Evolutionary conservation across 1,140 invertebrate genomes (phyloP).

Genomic region (Drosophila baimaii): DNA sequence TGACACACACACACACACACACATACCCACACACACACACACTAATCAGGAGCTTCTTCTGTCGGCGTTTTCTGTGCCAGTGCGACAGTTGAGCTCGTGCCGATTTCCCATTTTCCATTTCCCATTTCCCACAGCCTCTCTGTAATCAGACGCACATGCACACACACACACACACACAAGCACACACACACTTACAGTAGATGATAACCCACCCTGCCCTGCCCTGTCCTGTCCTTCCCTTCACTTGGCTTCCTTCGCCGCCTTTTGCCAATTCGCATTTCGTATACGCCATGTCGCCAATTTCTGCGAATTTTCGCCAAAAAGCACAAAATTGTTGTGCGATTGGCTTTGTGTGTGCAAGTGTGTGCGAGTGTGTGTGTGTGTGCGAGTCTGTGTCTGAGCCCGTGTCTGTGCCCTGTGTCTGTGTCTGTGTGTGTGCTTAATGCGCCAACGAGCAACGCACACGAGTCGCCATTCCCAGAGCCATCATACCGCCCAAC

Average conservation of each 20-base stretch:
- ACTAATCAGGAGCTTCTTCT: constrained; percentile 15
- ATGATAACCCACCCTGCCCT: constrained; percentile 19
- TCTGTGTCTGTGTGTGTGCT: constrained; percentile 45
- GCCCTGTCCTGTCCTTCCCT: neutral
- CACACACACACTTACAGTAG: constrained; percentile 12
- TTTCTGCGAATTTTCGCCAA: constrained; percentile 70
- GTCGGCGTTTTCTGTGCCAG: constrained; percentile 12
- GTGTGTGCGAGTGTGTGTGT: neutral
- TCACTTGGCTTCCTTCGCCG: constrained; percentile 2
- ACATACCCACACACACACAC: too few species aligned
- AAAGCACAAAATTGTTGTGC: constrained; percentile 68
- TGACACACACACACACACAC: too few species aligned
- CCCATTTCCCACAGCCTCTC: constrained; percentile 34
- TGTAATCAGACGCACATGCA: constrained; percentile 28
- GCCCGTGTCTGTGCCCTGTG: constrained; percentile 13
- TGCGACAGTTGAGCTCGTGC: constrained; percentile 14
- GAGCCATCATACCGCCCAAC: constrained; percentile 32
- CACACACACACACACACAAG: constrained; percentile 3
- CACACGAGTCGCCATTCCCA: constrained; percentile 65
- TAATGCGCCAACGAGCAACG: constrained; percentile 76
- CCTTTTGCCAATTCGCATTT: constrained; percentile 54
- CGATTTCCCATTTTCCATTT: constrained; percentile 33
- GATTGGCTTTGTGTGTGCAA: constrained; percentile 47
- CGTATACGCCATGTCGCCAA: constrained; percentile 68
- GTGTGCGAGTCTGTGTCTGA: constrained; percentile 16